A percentile compares a stretch with the other conserved stretches of the same genome.
Evolutionary conservation across 1,140 invertebrate species (phyloP).

Genomic region (Ridgeia piscesae): DNA sequence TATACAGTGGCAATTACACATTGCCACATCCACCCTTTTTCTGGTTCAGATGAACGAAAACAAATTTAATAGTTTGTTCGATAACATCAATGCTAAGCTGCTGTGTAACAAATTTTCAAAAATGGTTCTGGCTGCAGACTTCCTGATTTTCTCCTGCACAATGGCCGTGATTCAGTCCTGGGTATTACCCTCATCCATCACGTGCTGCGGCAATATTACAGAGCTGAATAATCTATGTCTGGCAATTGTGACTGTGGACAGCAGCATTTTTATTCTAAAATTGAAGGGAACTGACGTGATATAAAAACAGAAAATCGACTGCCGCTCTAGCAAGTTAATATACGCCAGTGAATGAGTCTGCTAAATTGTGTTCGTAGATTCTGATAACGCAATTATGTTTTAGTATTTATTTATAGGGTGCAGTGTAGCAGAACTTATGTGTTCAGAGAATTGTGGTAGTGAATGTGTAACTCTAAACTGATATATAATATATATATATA

Average conservation of each 20-base stretch:
- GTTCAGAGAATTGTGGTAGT: neutral
- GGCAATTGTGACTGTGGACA: neutral
- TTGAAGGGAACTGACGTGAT: neutral
- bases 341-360: neutral
- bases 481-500: too few relatives aligned
- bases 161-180: neutral
- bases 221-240: neutral
- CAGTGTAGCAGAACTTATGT: neutral
- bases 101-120: too few relatives aligned
- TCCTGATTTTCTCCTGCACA: neutral
- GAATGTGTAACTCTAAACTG: neutral
- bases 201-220: neutral
- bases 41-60: too few relatives aligned
- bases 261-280: neutral
- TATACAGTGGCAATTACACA: too few relatives aligned
- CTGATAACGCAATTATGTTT: neutral
- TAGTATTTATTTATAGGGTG: neutral
- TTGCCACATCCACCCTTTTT: too few relatives aligned
- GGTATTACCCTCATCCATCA: neutral
- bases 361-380: neutral
- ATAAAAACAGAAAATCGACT: neutral
- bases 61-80: too few relatives aligned
- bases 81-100: too few relatives aligned
- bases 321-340: neutral
- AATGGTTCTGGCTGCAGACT: neutral